Percentiles rank a stretch among this genome's conserved stretches.
phyloP scores from a whole-genome alignment of 92 coral and sea anemone genomes.

The Parazoanthus darwini region DNA sequence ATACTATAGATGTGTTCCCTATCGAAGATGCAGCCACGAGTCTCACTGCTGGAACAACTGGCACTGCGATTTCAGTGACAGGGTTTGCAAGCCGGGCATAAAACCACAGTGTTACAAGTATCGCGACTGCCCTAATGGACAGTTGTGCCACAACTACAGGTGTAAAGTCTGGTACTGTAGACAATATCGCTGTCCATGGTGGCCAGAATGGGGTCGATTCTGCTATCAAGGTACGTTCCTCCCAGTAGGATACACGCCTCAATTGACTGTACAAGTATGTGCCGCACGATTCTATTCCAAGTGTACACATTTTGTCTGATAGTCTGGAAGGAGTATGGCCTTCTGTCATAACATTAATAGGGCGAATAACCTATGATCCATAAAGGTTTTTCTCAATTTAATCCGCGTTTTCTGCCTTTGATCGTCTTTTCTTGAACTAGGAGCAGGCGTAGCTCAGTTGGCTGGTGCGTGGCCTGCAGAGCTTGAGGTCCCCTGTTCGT shows the following conservation, averaged over 20 bases:
- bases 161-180: constrained; percentile 18
- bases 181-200: constrained; percentile 1
- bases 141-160: background rate
- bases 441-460: too few species aligned
- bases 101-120: constrained; percentile 7
- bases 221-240: constrained; percentile 1
- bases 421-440: too few species aligned
- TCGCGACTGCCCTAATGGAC: constrained; percentile 19
- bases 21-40: background rate
- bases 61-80: constrained; percentile 7
- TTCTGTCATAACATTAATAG: too few species aligned
- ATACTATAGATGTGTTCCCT: background rate
- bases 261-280: background rate
- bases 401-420: too few species aligned
- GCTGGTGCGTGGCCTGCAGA: too few species aligned
- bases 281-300: too few species aligned
- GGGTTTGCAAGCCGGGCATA: constrained; percentile 21
- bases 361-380: too few species aligned
- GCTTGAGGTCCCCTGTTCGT: too few species aligned
- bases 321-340: too few species aligned
- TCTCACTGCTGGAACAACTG: background rate
- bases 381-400: too few species aligned
- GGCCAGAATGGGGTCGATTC: constrained; percentile 3
- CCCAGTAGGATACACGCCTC: too few species aligned
- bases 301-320: too few species aligned